phyloP scores from a whole-genome alignment of 2,797 vertebrate species.

The Acipenser ruthenus region DNA sequence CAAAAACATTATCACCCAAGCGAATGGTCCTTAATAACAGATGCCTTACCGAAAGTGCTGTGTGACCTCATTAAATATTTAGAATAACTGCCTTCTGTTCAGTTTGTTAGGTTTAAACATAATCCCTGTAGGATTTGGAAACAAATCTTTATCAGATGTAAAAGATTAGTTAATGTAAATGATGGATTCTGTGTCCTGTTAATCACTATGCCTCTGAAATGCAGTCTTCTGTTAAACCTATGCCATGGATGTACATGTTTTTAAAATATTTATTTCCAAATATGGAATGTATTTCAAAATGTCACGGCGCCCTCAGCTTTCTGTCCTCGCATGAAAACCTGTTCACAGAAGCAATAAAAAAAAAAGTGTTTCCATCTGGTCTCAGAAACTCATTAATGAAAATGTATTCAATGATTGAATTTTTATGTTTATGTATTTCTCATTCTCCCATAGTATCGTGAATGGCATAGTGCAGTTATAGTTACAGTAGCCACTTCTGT shows the following conservation, averaged over 20 bases:
- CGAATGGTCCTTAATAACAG: conserved; percentile 26
- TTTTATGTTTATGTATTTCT: too few relatives aligned
- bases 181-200: conserved; percentile 15
- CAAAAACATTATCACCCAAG: conserved; percentile 15
- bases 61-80: conserved; percentile 10
- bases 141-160: background rate
- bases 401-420: too few relatives aligned
- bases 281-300: background rate
- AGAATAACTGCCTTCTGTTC: conserved; percentile 19
- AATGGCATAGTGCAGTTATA: too few relatives aligned
- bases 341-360: too few relatives aligned
- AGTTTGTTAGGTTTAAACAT: conserved; percentile 31
- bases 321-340: background rate
- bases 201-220: conserved; percentile 1
- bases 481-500: too few relatives aligned
- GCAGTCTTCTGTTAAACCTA: background rate
- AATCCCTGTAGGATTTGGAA: conserved; percentile 26
- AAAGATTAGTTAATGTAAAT: conserved; percentile 21
- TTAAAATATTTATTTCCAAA: background rate
- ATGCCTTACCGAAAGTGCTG: conserved; percentile 30
- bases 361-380: too few relatives aligned
- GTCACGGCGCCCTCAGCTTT: background rate
- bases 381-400: too few relatives aligned
- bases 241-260: too few relatives aligned
- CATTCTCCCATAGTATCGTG: too few relatives aligned